Conservation (phyloP, 2,888 invertebrate species). For the Microplitis manilae region DNA sequence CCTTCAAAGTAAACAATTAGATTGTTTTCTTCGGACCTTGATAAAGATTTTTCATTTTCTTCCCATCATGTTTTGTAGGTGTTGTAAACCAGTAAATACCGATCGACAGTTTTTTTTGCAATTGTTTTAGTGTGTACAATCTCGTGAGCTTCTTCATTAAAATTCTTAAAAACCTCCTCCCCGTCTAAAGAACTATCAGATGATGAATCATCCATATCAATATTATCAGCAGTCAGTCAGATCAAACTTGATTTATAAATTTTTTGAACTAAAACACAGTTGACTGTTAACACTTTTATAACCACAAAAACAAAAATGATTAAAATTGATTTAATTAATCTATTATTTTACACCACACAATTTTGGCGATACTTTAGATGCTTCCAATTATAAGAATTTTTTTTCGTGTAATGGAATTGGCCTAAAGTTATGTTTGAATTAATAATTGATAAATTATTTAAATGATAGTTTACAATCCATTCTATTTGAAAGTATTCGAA, state of each 20-base stretch:
- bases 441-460: too few relatives aligned
- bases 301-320: too few relatives aligned
- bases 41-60: not conserved
- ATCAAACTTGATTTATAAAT: not conserved
- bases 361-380: not conserved
- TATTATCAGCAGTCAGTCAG: not conserved
- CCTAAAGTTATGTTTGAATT: too few relatives aligned
- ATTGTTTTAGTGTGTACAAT: constrained; percentile 3
- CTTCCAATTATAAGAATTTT: too few relatives aligned
- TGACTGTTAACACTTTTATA: too few relatives aligned
- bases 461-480: too few relatives aligned
- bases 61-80: constrained; percentile 6
- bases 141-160: constrained; percentile 1
- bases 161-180: not conserved
- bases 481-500: too few relatives aligned
- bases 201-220: constrained; percentile 8
- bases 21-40: not conserved
- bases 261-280: not conserved
- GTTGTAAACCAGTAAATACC: not conserved
- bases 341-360: too few relatives aligned
- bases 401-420: too few relatives aligned
- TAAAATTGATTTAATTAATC: not conserved
- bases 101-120: constrained; percentile 6
- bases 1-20: not conserved
- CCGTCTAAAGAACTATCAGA: not conserved